A percentile compares a stretch with the other conserved stretches of the same genome.
These are phyloP conservation scores for Eupithecia inturbata DNA, from an alignment of 2,888 invertebrate species.

Conservation along the genomic window DNA sequence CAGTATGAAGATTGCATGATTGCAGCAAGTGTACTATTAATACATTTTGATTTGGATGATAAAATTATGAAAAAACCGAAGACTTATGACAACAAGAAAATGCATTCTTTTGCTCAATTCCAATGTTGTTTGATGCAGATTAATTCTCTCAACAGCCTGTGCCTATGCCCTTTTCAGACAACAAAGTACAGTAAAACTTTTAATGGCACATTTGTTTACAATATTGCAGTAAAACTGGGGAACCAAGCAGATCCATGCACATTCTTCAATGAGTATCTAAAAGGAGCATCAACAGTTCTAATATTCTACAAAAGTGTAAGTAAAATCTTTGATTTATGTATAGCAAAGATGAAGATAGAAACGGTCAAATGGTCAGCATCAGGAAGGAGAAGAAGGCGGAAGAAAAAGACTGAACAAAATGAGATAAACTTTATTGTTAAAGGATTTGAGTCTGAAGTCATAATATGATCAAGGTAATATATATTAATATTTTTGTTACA, in stretches of 20 bases:
- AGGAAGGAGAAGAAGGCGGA: constrained; percentile 58
- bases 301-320: constrained; percentile 69
- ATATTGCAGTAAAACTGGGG: constrained; percentile 86
- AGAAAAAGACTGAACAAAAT: constrained; percentile 51
- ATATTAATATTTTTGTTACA: constrained; percentile 8
- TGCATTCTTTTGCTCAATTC: constrained; percentile 87
- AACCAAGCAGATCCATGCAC: constrained; percentile 79
- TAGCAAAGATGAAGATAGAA: constrained; percentile 59
- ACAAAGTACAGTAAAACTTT: constrained; percentile 86
- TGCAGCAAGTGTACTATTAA: constrained; percentile 83
- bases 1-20: constrained; percentile 84
- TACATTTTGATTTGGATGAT: constrained; percentile 84
- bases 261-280: constrained; percentile 81
- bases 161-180: constrained; percentile 84
- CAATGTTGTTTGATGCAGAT: constrained; percentile 86
- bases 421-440: constrained; percentile 68
- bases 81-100: constrained; percentile 81
- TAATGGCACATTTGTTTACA: constrained; percentile 91
- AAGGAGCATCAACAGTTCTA: constrained; percentile 66
- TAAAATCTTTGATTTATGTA: constrained; percentile 55
- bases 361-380: constrained; percentile 51
- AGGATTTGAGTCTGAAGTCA: constrained; percentile 76
- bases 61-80: constrained; percentile 81
- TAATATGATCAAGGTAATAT: constrained; percentile 46
- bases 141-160: constrained; percentile 86